Evolutionary conservation across 2,797 vertebrate genomes (phyloP), one percentile per base, ranked within the genome.

Genomic region (Uromys caudimaculatus): DNA sequence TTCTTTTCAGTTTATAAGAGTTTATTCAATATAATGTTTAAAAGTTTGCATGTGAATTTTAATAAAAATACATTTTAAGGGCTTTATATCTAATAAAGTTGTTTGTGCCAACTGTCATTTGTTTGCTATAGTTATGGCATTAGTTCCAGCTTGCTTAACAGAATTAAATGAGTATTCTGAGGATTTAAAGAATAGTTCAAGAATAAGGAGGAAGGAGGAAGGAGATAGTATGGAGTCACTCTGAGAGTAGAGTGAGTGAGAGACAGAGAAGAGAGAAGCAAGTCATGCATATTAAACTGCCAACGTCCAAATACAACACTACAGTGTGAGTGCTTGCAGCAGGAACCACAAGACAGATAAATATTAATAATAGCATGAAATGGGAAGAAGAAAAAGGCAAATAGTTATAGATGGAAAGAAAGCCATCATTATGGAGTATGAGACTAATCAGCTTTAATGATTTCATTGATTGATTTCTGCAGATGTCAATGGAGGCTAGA

Each of bases 311-410:
- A 23, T 29, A 32, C 32, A 78, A 0, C 11, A n/a, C 0, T 16
- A 1, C 6, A 62, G 10, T 24, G 17, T 3, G 54, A n/a, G 32
- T 56, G 41, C 81, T 67, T 90, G 2, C 1, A 2, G 3, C 0
- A 41, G 19, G 14, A 35, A 17, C 3, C 14, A 62, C 1, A 4
- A 3, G 21, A 1, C 0, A 7, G 6, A 10, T 24, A 1, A 41
- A 24, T 21, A 27, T 87, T 54, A 54, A 32, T 2, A 71, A n/a
- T 8, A 29, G 3, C 3, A 4, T 4, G 17, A 1, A 1, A 4
- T 8, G 10, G 23, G 23, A 10, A 35, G 1, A 44, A 84, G 29
- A 41, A 54, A 5, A 58, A 50, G 35, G 8, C 0, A 6, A 52
- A 67, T 12, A 4, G 6, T 13, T 77, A 24, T 0, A 82, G 16